A percentile compares a stretch with the other conserved stretches of the same genome.
Evolutionary conservation across 2,797 vertebrate species (phyloP).

Genomic region (Ptychobarbus kaznakovi): DNA sequence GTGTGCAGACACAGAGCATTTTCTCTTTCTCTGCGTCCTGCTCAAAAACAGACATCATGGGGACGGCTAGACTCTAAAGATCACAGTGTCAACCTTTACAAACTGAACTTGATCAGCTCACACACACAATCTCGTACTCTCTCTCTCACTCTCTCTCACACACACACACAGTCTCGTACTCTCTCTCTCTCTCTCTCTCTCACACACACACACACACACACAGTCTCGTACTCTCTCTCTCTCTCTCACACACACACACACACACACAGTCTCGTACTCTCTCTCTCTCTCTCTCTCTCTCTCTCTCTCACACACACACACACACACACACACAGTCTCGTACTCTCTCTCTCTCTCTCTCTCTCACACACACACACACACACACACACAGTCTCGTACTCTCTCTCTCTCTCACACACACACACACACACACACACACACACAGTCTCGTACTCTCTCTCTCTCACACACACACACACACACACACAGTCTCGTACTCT

Average conservation of each 20-base stretch:
- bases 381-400: too few species aligned
- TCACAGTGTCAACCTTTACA: conserved; percentile 57
- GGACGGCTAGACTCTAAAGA: conserved; percentile 29
- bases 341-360: too few species aligned
- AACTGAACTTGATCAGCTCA: conserved; percentile 39
- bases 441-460: too few species aligned
- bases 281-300: too few species aligned
- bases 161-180: conserved; percentile 5
- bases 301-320: too few species aligned
- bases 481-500: too few species aligned
- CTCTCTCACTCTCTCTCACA: conserved; percentile 16
- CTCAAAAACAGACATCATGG: conserved; percentile 53
- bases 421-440: too few species aligned
- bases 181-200: background rate
- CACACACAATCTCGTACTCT: conserved; percentile 29
- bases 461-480: too few species aligned
- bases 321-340: too few species aligned
- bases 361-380: too few species aligned
- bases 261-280: background rate
- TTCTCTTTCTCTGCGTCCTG: conserved; percentile 31
- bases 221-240: background rate
- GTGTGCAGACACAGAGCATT: conserved; percentile 79
- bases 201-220: conserved; percentile 35
- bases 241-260: conserved; percentile 3
- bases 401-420: too few species aligned